Base-by-base conservation (phyloP, 2,797 vertebrate genomes). In the Darevskia mixta region DNA sequence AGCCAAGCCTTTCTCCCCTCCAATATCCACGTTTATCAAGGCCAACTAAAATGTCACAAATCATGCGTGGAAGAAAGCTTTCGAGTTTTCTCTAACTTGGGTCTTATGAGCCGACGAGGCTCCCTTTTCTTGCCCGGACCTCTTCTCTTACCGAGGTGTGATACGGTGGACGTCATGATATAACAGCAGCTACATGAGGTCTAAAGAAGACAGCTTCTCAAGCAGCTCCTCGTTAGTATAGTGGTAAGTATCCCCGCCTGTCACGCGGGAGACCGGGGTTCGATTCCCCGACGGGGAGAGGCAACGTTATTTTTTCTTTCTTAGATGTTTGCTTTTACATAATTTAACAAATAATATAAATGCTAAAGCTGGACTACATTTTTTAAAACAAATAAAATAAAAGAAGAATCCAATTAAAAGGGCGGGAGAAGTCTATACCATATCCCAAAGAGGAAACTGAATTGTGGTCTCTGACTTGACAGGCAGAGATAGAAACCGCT, bases 231-330 rank as follows among this genome's bases (percentile, higher is more conserved):
- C 82, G 91, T 94, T 95, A 95, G 93, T 95, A 94, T 95, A 95
- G 95, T 94, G 94, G 94, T 93, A 3, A 93, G 93, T 95, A 95
- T 95, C 93, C 94, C 95, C 92, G 91, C 93, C 92, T 95, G 92
- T 95, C 94, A 95, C 95, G 90, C 91, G 92, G 93, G 92, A 95
- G 86, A 94, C 88, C 76, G 82, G 87, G 93, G 95, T 94, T 94
- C 91, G 89, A 95, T 94, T 94, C 94, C 92, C 90, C 67, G 86
- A 92, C 87, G 86, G 89, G 88, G 69, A 87, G 88, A 81, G 1
- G 45, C 32, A 0, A 0, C 1, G 80, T 67, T n/a, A n/a, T 85
- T 67, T 18, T 18, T 0, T 1, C 1, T 11, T 0, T 4, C 4
- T 7, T 1, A 1, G 11, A 15, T 15, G 25, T 8, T 18, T 64